These are phyloP conservation scores for Camptogramma bilineatum DNA, from an alignment of 2,888 invertebrate genomes.

Conservation along the genomic window DNA sequence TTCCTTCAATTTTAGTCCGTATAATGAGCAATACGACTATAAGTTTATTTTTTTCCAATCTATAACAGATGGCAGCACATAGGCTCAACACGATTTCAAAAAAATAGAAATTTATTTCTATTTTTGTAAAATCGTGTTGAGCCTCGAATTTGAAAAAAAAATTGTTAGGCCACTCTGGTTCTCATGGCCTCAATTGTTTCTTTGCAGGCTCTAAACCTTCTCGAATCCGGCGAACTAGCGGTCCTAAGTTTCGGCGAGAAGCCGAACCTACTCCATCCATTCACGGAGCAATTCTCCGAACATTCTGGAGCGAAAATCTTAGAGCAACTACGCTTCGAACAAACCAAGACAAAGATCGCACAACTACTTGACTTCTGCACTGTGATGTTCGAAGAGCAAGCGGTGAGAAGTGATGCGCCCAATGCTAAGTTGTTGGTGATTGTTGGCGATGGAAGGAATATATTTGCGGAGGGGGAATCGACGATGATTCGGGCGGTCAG, in stretches of 20 bases:
- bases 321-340: constrained; percentile 93
- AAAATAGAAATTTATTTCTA: too few relatives aligned
- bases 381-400: constrained; percentile 82
- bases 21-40: too few relatives aligned
- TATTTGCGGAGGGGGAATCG: constrained; percentile 94
- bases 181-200: background rate
- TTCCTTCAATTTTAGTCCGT: too few relatives aligned
- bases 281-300: constrained; percentile 94
- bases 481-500: constrained; percentile 91
- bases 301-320: constrained; percentile 93
- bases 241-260: constrained; percentile 96
- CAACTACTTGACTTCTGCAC: constrained; percentile 92
- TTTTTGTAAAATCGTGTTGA: too few relatives aligned
- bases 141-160: too few relatives aligned
- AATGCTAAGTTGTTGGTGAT: constrained; percentile 95
- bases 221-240: constrained; percentile 97
- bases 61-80: too few relatives aligned
- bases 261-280: constrained; percentile 93
- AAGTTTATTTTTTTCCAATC: too few relatives aligned
- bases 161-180: too few relatives aligned
- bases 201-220: constrained; percentile 91
- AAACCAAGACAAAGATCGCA: constrained; percentile 94
- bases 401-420: constrained; percentile 80
- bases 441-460: constrained; percentile 97
- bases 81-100: too few relatives aligned